These are phyloP conservation scores for Drosophila pseudoobscura DNA, from an alignment of 1,140 invertebrate species.

Conservation along the genomic window DNA sequence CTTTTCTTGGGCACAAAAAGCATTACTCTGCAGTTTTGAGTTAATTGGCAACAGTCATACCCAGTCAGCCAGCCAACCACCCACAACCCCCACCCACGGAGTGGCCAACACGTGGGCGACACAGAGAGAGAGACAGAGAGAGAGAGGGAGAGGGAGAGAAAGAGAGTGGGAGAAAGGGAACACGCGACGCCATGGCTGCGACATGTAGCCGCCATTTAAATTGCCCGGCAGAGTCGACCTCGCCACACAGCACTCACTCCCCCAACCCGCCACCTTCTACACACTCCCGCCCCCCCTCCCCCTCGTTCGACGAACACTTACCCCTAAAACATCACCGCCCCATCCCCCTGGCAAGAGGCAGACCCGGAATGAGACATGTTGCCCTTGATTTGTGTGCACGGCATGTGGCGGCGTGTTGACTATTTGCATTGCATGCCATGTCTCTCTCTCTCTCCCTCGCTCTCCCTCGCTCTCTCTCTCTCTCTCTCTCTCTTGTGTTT, in stretches of 20 bases:
- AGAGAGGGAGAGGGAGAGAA: conserved; percentile 12
- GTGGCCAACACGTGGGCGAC: conserved; percentile 51
- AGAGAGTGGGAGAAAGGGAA: conserved; percentile 23
- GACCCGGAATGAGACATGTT: conserved; percentile 71
- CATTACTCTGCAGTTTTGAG: conserved; percentile 78
- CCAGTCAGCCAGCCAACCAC: conserved; percentile 11
- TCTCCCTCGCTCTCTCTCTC: conserved; percentile 14
- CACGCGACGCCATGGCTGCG: conserved; percentile 64
- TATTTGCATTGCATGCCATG: conserved; percentile 76
- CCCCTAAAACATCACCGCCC: conserved; percentile 1
- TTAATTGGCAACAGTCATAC: conserved; percentile 72
- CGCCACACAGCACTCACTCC: conserved; percentile 18
- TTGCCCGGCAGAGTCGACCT: conserved; percentile 66
- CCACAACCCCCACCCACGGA: conserved; percentile 1
- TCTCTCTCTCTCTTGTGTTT: conserved; percentile 27
- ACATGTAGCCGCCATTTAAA: conserved; percentile 76
- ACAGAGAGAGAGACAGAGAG: conserved; percentile 19
- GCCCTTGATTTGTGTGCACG: conserved; percentile 81
- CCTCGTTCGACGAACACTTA: not conserved
- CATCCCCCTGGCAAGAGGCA: conserved; percentile 10
- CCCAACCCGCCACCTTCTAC: not conserved
- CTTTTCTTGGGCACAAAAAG: conserved; percentile 44
- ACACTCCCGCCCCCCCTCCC: not conserved
- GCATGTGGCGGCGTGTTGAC: conserved; percentile 78
- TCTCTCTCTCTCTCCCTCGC: not conserved